Percentiles rank a stretch among this genome's conserved stretches.
These are phyloP conservation scores for Atherinomorus stipes DNA, from an alignment of 2,113 vertebrate species.

Conservation along the genomic window DNA sequence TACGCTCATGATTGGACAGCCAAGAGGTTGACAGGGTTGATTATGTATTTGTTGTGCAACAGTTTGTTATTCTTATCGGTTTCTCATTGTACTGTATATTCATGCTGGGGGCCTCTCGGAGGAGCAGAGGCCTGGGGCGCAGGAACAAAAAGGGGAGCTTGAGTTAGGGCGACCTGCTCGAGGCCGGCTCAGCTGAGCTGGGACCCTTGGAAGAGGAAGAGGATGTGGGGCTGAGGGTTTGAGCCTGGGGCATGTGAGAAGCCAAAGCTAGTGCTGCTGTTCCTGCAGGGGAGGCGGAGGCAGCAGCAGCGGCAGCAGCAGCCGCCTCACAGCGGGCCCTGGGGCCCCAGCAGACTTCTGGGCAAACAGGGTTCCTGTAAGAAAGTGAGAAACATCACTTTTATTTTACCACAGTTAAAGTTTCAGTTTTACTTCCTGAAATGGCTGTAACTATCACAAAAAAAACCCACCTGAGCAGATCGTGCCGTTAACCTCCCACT, in stretches of 20 bases:
- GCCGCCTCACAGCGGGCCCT: constrained; percentile 49
- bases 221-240: constrained; percentile 80
- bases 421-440: too few species aligned
- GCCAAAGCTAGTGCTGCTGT: constrained; percentile 73
- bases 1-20: constrained; percentile 76
- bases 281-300: constrained; percentile 69
- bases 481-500: constrained; percentile 86
- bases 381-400: not conserved
- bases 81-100: constrained; percentile 74
- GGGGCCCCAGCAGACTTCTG: constrained; percentile 75
- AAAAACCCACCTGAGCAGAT: constrained; percentile 82
- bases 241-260: constrained; percentile 69
- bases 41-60: constrained; percentile 87
- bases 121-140: constrained; percentile 49
- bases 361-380: constrained; percentile 83
- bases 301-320: constrained; percentile 53
- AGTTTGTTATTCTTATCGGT: constrained; percentile 76
- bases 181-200: constrained; percentile 78
- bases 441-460: not conserved
- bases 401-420: not conserved
- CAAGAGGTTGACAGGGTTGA: constrained; percentile 77
- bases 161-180: constrained; percentile 81
- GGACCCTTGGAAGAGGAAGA: constrained; percentile 82
- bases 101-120: constrained; percentile 58
- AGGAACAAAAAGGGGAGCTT: constrained; percentile 21